Base-by-base conservation (phyloP, 2,888 invertebrate species). In the Drosophila hamatofila region DNA sequence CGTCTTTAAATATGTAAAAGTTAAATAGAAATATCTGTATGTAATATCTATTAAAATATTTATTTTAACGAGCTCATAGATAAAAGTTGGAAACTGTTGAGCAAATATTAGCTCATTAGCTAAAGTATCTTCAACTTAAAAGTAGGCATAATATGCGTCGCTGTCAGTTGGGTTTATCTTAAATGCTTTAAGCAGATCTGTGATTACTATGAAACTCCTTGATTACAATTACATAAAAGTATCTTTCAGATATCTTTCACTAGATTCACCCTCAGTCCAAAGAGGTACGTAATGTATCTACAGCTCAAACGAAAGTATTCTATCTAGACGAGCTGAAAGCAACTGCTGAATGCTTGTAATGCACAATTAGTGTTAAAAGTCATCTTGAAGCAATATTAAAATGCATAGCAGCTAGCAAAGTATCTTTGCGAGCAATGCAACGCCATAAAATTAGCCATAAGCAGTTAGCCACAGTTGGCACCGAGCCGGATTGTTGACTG, bases 371-470 rank as follows among this genome's bases (percentile, higher is more conserved):
- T 23, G 23, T 11, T 25, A 25, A 25, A 27, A 30, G 48, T 48
- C 48, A 48, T 30, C 30, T 12, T 12, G 8, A n/a, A 48, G n/a
- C 30, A 12, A 16, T 18, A 49, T 49, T 49, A 6, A 30, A 30
- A 49, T 49, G 48, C 48, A 30, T 18, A n/a, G 8, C 48, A n/a
- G 18, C 18, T 12, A 11, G 16, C 49, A 59, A 39, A 42, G 23
- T 35, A 42, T 61, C 42, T 42, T 5, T 41, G 11, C 16, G 9
- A 9, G 23, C 21, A 12, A 33, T 44, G 42, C 33, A 62, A 49
- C 25, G 21, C 41, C 42, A 64, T 62, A 30, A 27, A 64, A 62
- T 23, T 2, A 41, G 39, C 23, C 30, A 33, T 63, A 48, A 27
- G 30, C 59, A 33, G 46, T 46, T 27, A 30, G 39, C 52, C 25